Evolutionary conservation across 1,140 invertebrate genomes (phyloP).

Genomic region (Amyelois transitella): DNA sequence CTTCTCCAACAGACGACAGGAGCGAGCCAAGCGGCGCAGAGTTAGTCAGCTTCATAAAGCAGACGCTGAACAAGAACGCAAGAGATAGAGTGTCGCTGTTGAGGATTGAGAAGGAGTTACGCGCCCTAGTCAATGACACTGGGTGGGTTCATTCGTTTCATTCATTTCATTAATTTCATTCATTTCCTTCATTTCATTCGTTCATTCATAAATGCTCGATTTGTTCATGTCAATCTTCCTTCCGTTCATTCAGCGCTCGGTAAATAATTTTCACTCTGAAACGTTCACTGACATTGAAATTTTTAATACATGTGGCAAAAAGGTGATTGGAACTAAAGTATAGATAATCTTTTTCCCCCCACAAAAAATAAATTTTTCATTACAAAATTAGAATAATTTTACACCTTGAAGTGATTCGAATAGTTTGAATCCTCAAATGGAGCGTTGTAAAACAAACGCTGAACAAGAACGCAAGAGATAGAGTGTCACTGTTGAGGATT

Average conservation of each 20-base stretch:
- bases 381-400: too few relatives aligned
- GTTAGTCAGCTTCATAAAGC: constrained; percentile 89
- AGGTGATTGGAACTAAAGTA: too few relatives aligned
- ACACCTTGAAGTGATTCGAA: too few relatives aligned
- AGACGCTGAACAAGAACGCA: constrained; percentile 91
- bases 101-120: constrained; percentile 91
- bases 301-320: too few relatives aligned
- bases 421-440: too few relatives aligned
- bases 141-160: constrained; percentile 76
- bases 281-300: too few relatives aligned
- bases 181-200: not conserved
- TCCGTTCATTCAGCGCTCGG: too few relatives aligned
- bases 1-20: constrained; percentile 88
- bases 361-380: too few relatives aligned
- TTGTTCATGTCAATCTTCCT: too few relatives aligned
- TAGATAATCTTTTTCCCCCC: too few relatives aligned
- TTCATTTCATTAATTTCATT: not conserved
- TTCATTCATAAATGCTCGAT: not conserved
- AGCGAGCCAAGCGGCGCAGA: constrained; percentile 81
- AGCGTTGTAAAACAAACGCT: constrained; percentile 92
- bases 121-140: constrained; percentile 87
- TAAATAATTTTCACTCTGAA: too few relatives aligned
- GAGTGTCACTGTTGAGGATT: constrained; percentile 87
- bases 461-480: constrained; percentile 91
- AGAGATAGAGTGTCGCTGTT: constrained; percentile 90